Base-by-base conservation (phyloP, 2,888 invertebrate species). In the Eupithecia subfuscata region DNA sequence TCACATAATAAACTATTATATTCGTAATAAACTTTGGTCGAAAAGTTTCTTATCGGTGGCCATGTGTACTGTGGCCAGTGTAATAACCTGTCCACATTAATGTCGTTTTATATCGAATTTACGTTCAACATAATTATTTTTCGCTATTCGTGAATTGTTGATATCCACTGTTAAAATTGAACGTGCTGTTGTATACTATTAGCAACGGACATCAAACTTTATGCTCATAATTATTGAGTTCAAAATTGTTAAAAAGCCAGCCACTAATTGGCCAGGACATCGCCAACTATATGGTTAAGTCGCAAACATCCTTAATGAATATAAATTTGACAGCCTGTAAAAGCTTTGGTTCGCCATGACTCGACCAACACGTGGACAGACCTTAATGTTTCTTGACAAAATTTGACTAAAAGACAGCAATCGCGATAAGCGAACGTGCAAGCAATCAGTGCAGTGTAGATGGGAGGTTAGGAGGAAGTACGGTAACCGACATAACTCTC, bases 51-150 rank as follows among this genome's bases (percentile, higher is more conserved):
- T 43, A 11, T 63, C 11, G 9, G 22, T 56, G 11, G 11, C 1
- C 16, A 2, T 70, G 2, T 30, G 7, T 63, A 75, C 18, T 48
- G 71, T 75, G 68, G 45, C 30, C 40, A 30, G 22, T 48, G 43
- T 63, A 73, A 76, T 73, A 64, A 76, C 68, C 73, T 70, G 73
- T n/a, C 22, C 52, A 69, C 48, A 45, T 73, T 67, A 73, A 73
- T 75, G 34, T 34, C 43, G 14, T 16, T 64, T 70, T 43, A 45
- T 34, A 56, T 22, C 14, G 40, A 40, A 71, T 75, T 69, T 69
- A 75, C 45, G 67, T 75, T 75, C 43, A 45, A 63, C 73, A 60
- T 67, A 70, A 52, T 64, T 64, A 67, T 63, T 68, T 56, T 60
- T 71, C 9, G 30, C 34, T 70, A 30, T 67, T 68, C 65, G n/a